Base-by-base conservation (phyloP, 2,113 vertebrate species). In the Micronycteris hirsuta region DNA sequence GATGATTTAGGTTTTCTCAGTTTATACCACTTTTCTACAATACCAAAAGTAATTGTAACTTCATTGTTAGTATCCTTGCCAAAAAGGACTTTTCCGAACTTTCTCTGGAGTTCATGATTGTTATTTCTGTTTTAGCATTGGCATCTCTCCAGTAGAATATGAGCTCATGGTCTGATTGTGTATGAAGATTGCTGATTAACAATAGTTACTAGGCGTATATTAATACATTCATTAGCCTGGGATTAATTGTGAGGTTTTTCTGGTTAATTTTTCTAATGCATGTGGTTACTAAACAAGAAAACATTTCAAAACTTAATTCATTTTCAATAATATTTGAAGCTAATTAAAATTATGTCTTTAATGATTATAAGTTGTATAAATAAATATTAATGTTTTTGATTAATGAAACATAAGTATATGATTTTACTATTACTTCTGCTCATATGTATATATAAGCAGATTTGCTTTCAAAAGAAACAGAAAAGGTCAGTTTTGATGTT, bases 201-300 rank as follows among this genome's bases (percentile, higher is more conserved):
- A 26, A 41, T 71, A 24, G 28, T 90, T 87, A 43, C 36, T 19
- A 77, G 73, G 38, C 67, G 80, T 52, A 19, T 82, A 86, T 31
- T 67, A 95, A 41, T 90, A 43, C 14, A 22, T 83, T 96, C 78
- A 20, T 93, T 82, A 88, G 81, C 49, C 67, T 86, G 16, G 78
- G 93, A 94, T 81, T 93, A 71, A 87, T 95, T 85, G 38, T 87
- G 63, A 90, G 26, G 10, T 43, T 91, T 90, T 95, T 68, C 91
- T 96, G 67, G 82, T 87, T 89, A 86, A 67, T 41, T 67, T 74
- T 7, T 93, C 56, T 67, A 43, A 70, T 65, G 31, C 19, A 15
- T 94, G 95, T 90, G 94, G 87, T n/a, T 87, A 80, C 61, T 92
- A 91, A 77, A 70, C 41, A 86, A 95, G 81, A 95, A 96, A 80